A percentile compares a stretch with the other conserved stretches of the same genome.
These are phyloP conservation scores for Pangasius larnaudii DNA, from an alignment of 2,797 vertebrate species.

Conservation along the genomic window DNA sequence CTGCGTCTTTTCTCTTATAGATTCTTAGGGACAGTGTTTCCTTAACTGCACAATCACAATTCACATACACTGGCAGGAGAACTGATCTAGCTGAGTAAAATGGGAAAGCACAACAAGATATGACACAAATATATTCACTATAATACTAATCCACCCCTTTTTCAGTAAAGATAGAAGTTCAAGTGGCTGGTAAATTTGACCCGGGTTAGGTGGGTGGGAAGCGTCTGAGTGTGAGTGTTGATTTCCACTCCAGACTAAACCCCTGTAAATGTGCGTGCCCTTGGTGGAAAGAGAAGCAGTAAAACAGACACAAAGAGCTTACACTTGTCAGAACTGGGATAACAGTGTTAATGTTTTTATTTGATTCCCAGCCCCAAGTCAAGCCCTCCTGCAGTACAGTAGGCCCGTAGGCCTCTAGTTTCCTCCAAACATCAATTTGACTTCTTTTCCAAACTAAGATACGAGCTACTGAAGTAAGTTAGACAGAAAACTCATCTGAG, in stretches of 20 bases:
- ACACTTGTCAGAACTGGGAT: background rate
- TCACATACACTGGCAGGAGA: background rate
- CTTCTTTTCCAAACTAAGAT: conserved; percentile 38
- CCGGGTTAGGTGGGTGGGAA: background rate
- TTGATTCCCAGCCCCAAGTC: conserved; percentile 20
- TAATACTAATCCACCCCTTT: background rate
- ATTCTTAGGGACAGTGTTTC: background rate
- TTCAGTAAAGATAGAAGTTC: background rate
- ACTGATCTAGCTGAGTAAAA: background rate
- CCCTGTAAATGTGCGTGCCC: background rate
- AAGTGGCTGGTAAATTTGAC: background rate
- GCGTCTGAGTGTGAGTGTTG: background rate
- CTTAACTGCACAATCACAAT: background rate
- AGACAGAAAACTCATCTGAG: conserved; percentile 52
- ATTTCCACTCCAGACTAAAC: background rate
- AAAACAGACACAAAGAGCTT: conserved; percentile 4
- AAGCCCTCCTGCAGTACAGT: conserved; percentile 9
- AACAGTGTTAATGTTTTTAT: conserved; percentile 14
- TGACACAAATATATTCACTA: background rate
- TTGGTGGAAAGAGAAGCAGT: conserved; percentile 19
- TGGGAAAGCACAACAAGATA: background rate
- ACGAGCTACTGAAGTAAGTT: conserved; percentile 47
- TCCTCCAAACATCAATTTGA: conserved; percentile 25
- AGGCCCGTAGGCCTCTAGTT: conserved; percentile 22
- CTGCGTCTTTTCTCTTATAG: background rate